phyloP scores from a whole-genome alignment of 2,113 vertebrate species.

The Platichthys flesus region DNA sequence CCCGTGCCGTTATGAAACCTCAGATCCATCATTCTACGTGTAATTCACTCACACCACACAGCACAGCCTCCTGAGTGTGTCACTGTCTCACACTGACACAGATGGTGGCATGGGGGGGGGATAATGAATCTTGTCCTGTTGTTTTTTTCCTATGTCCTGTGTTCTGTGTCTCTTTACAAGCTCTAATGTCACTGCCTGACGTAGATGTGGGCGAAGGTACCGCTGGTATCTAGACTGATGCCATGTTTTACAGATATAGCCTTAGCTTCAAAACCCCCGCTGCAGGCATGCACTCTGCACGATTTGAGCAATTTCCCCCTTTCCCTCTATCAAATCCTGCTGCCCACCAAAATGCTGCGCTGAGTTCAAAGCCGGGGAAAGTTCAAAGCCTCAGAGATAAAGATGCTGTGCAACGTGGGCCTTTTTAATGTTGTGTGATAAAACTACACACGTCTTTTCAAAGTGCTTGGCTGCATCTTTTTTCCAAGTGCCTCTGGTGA shows the following conservation, averaged over 20 bases:
- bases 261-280: slow-evolving; percentile 18
- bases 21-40: neutral
- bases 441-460: slow-evolving; percentile 50
- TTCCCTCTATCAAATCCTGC: slow-evolving; percentile 17
- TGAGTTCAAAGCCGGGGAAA: slow-evolving; percentile 57
- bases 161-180: slow-evolving; percentile 82
- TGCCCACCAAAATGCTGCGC: slow-evolving; percentile 29
- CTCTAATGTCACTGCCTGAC: slow-evolving; percentile 84
- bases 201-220: slow-evolving; percentile 89
- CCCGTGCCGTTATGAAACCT: neutral
- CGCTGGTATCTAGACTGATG: slow-evolving; percentile 32
- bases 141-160: slow-evolving; percentile 83
- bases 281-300: slow-evolving; percentile 40
- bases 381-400: slow-evolving; percentile 59
- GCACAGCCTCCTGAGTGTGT: slow-evolving; percentile 23
- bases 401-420: slow-evolving; percentile 40
- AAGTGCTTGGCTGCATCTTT: slow-evolving; percentile 36
- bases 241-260: slow-evolving; percentile 26
- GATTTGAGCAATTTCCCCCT: slow-evolving; percentile 21
- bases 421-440: slow-evolving; percentile 46
- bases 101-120: neutral
- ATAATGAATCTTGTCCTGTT: slow-evolving; percentile 71
- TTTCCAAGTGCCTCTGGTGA: slow-evolving; percentile 17
- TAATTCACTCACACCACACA: slow-evolving; percentile 1
- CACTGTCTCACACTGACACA: neutral